Evolutionary conservation across 2,888 invertebrate species (phyloP).

Genomic region (Nomada fucata): DNA sequence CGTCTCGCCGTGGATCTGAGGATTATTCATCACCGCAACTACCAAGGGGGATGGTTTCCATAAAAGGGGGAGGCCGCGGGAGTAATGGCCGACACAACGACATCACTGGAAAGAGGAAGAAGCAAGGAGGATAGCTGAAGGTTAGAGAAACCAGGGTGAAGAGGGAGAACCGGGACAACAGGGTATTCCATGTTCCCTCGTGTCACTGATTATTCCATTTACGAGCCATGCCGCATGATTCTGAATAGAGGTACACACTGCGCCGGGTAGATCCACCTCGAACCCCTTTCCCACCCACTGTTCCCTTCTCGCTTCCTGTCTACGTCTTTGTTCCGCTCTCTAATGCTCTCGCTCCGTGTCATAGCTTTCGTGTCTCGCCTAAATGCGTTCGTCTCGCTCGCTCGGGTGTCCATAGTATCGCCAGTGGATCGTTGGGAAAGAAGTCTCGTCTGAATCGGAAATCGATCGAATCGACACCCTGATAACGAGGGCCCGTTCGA

Average conservation of each 20-base stretch:
- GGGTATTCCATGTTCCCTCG: constrained; percentile 77
- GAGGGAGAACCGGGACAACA: constrained; percentile 72
- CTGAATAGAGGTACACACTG: constrained; percentile 75
- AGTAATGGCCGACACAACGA: constrained; percentile 63
- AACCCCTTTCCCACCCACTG: constrained; percentile 42
- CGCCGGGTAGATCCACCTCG: constrained; percentile 58
- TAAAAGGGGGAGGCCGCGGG: constrained; percentile 33
- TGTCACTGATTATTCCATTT: constrained; percentile 82
- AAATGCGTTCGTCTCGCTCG: constrained; percentile 23
- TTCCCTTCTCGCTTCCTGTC: constrained; percentile 27
- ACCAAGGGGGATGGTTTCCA: constrained; percentile 71
- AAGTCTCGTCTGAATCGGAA: constrained; percentile 66
- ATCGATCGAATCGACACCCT: constrained; percentile 63
- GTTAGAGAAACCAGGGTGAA: constrained; percentile 49
- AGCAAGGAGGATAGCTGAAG: constrained; percentile 51
- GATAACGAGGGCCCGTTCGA: constrained; percentile 27
- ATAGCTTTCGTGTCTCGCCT: constrained; percentile 9
- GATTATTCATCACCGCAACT: constrained; percentile 76
- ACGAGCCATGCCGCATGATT: constrained; percentile 76
- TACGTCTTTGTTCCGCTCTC: constrained; percentile 1
- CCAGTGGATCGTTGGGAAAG: constrained; percentile 49
- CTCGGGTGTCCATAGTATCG: constrained; percentile 36
- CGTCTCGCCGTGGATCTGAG: constrained; percentile 68
- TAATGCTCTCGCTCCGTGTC: constrained; percentile 10
- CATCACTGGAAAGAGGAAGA: constrained; percentile 45